Percentiles rank a stretch among this genome's conserved stretches.
These are phyloP conservation scores for Chloebia gouldiae DNA, from an alignment of 2,113 vertebrate species.

Conservation along the genomic window DNA sequence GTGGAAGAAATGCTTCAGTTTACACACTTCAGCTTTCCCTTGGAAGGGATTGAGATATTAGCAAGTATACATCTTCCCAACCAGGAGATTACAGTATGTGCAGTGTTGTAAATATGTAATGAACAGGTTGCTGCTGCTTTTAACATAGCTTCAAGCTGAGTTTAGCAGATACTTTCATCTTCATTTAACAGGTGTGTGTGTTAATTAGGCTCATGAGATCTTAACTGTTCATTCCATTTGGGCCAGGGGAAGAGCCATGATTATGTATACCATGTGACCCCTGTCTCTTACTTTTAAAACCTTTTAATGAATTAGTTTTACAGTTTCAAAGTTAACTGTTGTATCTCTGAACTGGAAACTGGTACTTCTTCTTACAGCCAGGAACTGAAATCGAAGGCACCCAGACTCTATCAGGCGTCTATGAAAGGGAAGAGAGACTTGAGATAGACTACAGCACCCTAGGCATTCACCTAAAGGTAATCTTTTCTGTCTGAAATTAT, in stretches of 20 bases:
- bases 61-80: not conserved
- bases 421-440: slow-evolving; percentile 83
- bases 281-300: not conserved
- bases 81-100: not conserved
- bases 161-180: not conserved
- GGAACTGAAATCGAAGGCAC: slow-evolving; percentile 75
- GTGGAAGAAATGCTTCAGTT: not conserved
- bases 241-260: not conserved
- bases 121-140: not conserved
- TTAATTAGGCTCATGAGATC: not conserved
- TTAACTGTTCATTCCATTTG: not conserved
- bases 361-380: slow-evolving; percentile 63
- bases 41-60: not conserved
- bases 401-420: slow-evolving; percentile 69
- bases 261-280: not conserved
- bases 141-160: not conserved
- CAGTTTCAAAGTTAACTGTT: not conserved
- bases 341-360: not conserved
- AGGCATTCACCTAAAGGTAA: slow-evolving; percentile 74
- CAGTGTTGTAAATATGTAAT: not conserved
- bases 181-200: not conserved
- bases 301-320: not conserved
- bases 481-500: not conserved
- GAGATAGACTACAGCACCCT: slow-evolving; percentile 85
- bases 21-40: not conserved